Conservation (phyloP, 2,797 vertebrate species). For the Pipistrellus pygmaeus region DNA sequence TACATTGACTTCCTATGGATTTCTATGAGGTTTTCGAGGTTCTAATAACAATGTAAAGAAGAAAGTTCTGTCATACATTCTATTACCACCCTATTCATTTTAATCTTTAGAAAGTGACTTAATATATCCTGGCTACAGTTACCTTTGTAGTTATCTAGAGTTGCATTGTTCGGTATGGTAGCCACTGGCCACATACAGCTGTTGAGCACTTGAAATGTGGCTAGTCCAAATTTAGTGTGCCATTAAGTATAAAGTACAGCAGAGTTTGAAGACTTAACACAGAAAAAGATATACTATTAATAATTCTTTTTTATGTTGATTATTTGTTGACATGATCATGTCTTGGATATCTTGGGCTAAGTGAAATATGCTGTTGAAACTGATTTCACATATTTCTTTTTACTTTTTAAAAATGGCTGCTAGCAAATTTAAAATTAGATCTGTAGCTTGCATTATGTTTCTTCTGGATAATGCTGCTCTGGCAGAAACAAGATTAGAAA, state of each 20-base stretch:
- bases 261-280: background rate
- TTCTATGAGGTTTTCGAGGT: background rate
- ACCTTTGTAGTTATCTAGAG: background rate
- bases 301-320: background rate
- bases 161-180: background rate
- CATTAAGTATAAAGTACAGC: background rate
- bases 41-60: slow-evolving; percentile 16
- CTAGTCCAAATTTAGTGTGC: background rate
- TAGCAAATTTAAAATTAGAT: background rate
- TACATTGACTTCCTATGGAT: background rate
- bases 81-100: background rate
- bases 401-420: background rate
- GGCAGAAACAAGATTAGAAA: background rate
- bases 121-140: background rate
- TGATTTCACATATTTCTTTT: background rate
- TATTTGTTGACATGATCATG: slow-evolving; percentile 10
- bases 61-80: background rate
- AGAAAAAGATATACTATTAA: background rate
- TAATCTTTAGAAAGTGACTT: slow-evolving; percentile 37
- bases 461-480: background rate
- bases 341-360: background rate
- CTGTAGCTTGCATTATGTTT: background rate
- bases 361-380: slow-evolving; percentile 38
- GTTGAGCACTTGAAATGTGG: background rate
- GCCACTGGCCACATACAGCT: background rate